Base-by-base conservation (phyloP, 2,888 invertebrate species). In the Andrena haemorrhoa region DNA sequence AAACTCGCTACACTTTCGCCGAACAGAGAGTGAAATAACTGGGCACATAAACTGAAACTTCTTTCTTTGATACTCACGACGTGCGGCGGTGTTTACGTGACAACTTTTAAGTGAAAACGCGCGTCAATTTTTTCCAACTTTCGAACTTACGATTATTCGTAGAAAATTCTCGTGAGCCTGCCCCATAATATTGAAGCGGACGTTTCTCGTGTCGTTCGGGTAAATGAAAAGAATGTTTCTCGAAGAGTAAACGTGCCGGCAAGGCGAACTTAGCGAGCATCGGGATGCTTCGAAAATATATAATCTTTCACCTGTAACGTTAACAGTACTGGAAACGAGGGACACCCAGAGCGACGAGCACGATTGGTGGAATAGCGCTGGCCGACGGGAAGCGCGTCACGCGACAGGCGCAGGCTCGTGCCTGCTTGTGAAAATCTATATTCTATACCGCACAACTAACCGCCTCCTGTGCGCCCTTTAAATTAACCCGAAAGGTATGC, bases 361-460 rank as follows among this genome's bases (percentile, higher is more conserved):
- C 29, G 65, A 86, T 83, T 85, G 81, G 83, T 72, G 61, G 70
- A 64, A 26, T 41, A 66, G 10, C 74, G 64, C 77, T 49, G 70
- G 61, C 0, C 68, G 63, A 70, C 56, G 78, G 41, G 71, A 82
- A 70, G 51, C 69, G 61, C 77, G 77, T 76, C 74, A 75, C 72
- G 71, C 86, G 82, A 87, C 84, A 89, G 91, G 90, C 92, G 92
- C 91, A 91, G 89, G 77, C 89, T 89, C 90, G 78, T 85, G 72
- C 73, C 80, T 86, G 66, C 70, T 82, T 78, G 83, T 81, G 89
- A 92, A 92, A 93, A 93, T 93, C 92, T 89, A 92, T 93, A 92
- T 64, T 93, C 92, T 89, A 92, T 93, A 92, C 66, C 65, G 53
- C 58, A 29, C 68, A 35, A 81, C 56, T 51, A 73, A 71, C 64